A percentile compares a stretch with the other conserved stretches of the same genome.
Conservation (phyloP, 2,113 vertebrate species). For the Xyliphius kryptos region DNA sequence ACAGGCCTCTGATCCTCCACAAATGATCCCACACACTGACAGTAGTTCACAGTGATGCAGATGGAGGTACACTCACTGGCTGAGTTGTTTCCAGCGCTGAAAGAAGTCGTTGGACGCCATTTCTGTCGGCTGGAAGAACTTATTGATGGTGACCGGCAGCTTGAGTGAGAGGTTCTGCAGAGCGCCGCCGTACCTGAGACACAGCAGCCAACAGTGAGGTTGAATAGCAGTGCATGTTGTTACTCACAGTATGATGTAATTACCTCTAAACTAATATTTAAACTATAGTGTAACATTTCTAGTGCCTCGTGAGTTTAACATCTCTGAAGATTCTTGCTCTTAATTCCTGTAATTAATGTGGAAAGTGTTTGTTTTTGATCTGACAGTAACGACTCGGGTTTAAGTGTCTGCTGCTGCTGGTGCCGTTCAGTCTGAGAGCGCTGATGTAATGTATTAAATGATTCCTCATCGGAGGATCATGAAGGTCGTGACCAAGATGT, state of each 20-base stretch:
- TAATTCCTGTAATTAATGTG: too few species aligned
- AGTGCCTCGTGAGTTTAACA: too few species aligned
- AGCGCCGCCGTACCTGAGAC: conserved; percentile 76
- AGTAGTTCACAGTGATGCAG: too few species aligned
- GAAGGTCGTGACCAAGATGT: not conserved
- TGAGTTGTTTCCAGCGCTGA: conserved; percentile 92
- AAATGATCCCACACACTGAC: not conserved
- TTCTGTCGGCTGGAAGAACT: conserved; percentile 91
- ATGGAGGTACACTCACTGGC: conserved; percentile 79
- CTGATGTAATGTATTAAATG: not conserved
- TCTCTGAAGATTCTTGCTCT: too few species aligned
- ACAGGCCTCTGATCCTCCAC: too few species aligned
- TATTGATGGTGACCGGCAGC: conserved; percentile 85
- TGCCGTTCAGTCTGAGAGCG: not conserved
- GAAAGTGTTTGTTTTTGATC: too few species aligned
- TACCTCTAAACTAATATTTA: too few species aligned
- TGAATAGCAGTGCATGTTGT: not conserved
- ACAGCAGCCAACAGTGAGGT: not conserved
- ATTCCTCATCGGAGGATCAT: not conserved
- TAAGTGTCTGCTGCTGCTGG: not conserved
- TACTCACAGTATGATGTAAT: not conserved
- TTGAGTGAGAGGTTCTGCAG: conserved; percentile 82
- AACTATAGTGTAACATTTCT: too few species aligned
- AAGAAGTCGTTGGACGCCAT: conserved; percentile 88
- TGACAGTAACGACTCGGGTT: too few species aligned